Percentiles rank a stretch among this genome's conserved stretches.
Evolutionary conservation across 2,797 vertebrate genomes (phyloP).

Genomic region (Eulemur mongoz): DNA sequence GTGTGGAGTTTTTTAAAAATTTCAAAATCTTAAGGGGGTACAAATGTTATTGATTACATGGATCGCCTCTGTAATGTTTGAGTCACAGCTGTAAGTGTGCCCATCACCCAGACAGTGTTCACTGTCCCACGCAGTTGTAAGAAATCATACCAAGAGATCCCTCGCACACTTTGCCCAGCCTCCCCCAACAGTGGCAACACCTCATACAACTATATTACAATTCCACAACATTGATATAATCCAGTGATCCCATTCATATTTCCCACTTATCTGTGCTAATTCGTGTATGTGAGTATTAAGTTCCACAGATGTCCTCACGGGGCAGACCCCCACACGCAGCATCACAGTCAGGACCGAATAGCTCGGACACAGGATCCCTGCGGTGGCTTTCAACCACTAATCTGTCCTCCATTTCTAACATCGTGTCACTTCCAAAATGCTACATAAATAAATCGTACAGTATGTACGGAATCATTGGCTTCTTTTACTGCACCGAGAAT

Average conservation of each 20-base stretch:
- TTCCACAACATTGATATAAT: background rate
- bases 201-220: background rate
- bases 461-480: background rate
- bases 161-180: background rate
- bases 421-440: background rate
- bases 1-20: background rate
- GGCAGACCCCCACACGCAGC: background rate
- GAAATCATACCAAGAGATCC: background rate
- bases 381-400: background rate
- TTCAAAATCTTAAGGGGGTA: background rate
- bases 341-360: background rate
- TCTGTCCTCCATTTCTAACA: background rate
- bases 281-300: background rate
- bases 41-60: background rate
- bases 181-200: background rate
- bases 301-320: fast-evolving
- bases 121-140: background rate
- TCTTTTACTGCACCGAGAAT: background rate
- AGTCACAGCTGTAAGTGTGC: background rate
- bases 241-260: background rate
- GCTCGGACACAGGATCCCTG: no score
- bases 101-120: background rate
- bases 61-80: background rate
- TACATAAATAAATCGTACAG: background rate
- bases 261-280: background rate